A percentile compares a stretch with the other conserved stretches of the same genome.
phyloP scores from a whole-genome alignment of 35 echinoderm and acorn worm species.

The Apostichopus californicus region DNA sequence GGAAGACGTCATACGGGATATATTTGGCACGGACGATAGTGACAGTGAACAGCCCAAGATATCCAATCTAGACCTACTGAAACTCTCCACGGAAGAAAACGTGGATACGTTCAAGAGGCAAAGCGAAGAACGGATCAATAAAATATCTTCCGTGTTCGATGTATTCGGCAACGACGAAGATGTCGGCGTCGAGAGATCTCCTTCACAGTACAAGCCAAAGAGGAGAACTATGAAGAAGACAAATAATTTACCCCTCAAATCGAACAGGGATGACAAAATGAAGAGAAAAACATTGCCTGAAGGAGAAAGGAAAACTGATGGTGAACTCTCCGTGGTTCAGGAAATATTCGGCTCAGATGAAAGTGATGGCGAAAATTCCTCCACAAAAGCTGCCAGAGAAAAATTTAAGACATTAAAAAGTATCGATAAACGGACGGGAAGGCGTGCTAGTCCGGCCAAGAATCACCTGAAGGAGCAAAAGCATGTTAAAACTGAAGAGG shows the following conservation, averaged over 20 bases:
- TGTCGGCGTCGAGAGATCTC: too few relatives aligned
- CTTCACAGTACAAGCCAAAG: too few relatives aligned
- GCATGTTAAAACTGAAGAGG: background rate
- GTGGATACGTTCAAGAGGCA: too few relatives aligned
- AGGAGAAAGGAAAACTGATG: too few relatives aligned
- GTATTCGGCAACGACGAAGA: too few relatives aligned
- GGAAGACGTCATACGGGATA: slow-evolving; percentile 14
- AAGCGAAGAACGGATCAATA: too few relatives aligned
- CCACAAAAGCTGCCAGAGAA: background rate
- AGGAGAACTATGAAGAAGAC: background rate
- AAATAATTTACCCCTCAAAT: background rate
- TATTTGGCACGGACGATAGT: background rate
- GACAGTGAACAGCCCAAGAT: background rate
- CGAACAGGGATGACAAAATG: background rate
- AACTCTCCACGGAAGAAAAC: too few relatives aligned
- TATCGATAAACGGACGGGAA: background rate
- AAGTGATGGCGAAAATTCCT: background rate
- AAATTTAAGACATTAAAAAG: background rate
- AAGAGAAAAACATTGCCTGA: background rate
- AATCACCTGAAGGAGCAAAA: background rate
- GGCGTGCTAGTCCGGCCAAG: background rate
- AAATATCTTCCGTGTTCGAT: too few relatives aligned
- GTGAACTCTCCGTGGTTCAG: background rate
- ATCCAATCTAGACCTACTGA: too few relatives aligned
- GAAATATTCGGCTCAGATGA: slow-evolving; percentile 14